Evolutionary conservation across 2,113 vertebrate genomes (phyloP).

Genomic region (Probosciger aterrimus): DNA sequence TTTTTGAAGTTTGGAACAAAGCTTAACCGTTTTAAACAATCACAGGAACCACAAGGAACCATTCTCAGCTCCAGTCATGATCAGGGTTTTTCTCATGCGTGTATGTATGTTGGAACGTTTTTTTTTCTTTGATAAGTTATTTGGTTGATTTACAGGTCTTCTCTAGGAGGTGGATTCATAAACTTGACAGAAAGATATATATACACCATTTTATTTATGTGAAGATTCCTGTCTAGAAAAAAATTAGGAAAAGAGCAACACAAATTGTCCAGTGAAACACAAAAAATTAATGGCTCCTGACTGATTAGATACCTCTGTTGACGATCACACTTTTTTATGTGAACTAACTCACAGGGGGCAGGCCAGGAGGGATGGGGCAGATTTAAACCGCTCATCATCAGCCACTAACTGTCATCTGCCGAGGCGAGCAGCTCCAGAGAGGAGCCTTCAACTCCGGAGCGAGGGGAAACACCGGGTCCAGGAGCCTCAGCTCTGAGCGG

Average conservation of each 20-base stretch:
- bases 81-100: background rate
- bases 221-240: background rate
- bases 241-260: background rate
- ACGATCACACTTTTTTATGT: background rate
- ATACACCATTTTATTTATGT: background rate
- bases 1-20: background rate
- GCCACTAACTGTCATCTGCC: background rate
- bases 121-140: background rate
- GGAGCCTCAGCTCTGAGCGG: background rate
- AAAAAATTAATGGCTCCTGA: background rate
- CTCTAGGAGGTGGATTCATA: background rate
- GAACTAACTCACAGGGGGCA: background rate
- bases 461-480: background rate
- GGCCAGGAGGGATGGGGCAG: background rate
- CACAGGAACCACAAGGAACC: background rate
- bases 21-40: background rate
- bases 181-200: background rate
- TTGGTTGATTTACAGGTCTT: background rate
- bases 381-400: background rate
- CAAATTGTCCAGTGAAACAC: background rate
- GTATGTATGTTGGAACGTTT: fast-evolving
- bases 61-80: background rate
- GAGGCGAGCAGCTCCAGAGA: background rate
- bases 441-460: background rate
- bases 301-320: background rate